Evolutionary conservation across 2,797 vertebrate species (phyloP), one percentile per base, ranked within the genome.

Genomic region (Threskiornis aethiopicus): DNA sequence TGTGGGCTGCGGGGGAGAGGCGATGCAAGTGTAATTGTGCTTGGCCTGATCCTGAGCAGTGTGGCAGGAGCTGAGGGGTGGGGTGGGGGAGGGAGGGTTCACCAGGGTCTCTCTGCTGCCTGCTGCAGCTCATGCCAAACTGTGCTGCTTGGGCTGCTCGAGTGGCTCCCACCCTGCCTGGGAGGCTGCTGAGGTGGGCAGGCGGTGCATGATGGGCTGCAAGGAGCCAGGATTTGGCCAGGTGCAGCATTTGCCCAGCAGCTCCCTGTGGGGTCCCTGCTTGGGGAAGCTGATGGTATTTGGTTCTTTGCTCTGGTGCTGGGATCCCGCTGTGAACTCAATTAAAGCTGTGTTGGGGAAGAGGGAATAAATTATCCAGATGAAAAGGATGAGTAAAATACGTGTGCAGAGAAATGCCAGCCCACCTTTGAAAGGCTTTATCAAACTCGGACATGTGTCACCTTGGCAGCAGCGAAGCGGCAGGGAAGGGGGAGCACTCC

Each of bases 251-350:
- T 76, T 69, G 77, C 46, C 70, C 4, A 0, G 52, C 16, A 59
- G 59, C 22, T 81, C 76, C 57, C 82, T 41, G 37, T 55, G 71
- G 57, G 82, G 42, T 92, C 78, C 55, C 71, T 77, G 82, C 75
- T 64, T 77, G 82, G 71, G 89, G 69, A 93, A 59, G 57, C 31
- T 78, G 87, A 22, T 64, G 83, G n/a, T 78, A 83, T 77, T 90
- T 57, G 41, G n/a, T 88, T 90, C 88, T 91, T 89, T 88, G 85
- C 80, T 84, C 65, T 3, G 3, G 71, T 78, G 69, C 83, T 0
- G 26, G 72, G 41, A 79, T 90, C 94, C 92, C 28, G 77, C 94
- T 96, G 96, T 69, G 90, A 96, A 79, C 88, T 94, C 88, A 91
- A 93, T 96, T 96, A 96, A 95, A 94, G 42, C 73, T 57, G 65